A percentile compares a stretch with the other conserved stretches of the same genome.
These are phyloP conservation scores for Melanocharis versteri DNA, from an alignment of 2,113 vertebrate genomes.

Conservation along the genomic window DNA sequence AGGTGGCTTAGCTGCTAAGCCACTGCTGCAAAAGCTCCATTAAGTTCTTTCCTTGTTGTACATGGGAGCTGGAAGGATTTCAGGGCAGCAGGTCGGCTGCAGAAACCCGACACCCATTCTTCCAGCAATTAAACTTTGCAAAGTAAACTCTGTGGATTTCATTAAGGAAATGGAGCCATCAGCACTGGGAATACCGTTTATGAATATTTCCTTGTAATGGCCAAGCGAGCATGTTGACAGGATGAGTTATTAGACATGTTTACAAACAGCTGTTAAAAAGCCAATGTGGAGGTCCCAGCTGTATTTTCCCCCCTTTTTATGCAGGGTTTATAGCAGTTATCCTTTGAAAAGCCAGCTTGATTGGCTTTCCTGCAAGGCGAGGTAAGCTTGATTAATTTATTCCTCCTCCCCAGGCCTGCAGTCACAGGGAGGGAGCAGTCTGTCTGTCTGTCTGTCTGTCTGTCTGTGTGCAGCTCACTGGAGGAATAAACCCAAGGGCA, in stretches of 20 bases:
- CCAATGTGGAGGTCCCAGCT: not conserved
- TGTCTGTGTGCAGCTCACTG: not conserved
- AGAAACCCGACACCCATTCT: conserved; percentile 66
- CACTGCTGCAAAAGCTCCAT: conserved; percentile 65
- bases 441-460: not conserved
- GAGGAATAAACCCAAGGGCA: not conserved
- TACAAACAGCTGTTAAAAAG: conserved; percentile 62
- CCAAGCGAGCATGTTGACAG: conserved; percentile 29
- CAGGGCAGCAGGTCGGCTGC: conserved; percentile 29
- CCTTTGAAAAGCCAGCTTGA: not conserved
- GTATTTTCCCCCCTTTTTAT: not conserved
- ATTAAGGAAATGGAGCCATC: conserved; percentile 71
- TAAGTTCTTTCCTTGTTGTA: conserved; percentile 40
- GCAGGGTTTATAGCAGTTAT: not conserved
- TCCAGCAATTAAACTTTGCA: conserved; percentile 69
- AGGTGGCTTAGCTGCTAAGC: conserved; percentile 64
- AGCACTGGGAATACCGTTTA: conserved; percentile 23
- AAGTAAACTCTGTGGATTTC: conserved; percentile 68
- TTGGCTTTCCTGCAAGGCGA: not conserved
- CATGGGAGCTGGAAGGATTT: conserved; percentile 62
- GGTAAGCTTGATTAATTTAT: conserved; percentile 18
- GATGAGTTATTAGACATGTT: conserved; percentile 59
- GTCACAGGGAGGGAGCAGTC: not conserved
- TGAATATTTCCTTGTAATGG: conserved; percentile 32
- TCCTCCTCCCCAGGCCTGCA: not conserved